Conservation (phyloP, 2,797 vertebrate genomes). For the Falco rusticolus region DNA sequence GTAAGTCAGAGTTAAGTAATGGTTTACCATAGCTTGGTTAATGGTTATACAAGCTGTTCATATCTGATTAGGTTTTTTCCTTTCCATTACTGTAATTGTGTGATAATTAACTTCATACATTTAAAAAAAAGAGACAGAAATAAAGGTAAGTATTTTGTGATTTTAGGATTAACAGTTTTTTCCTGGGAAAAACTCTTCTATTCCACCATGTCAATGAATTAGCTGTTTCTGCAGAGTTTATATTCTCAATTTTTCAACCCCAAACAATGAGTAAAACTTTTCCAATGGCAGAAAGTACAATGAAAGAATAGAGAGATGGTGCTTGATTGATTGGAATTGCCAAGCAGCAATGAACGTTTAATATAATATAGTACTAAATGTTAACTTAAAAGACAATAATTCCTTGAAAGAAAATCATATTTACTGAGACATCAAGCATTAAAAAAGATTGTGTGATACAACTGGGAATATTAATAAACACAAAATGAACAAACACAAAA, state of each 20-base stretch:
- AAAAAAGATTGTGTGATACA: slow-evolving; percentile 11
- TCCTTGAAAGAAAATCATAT: slow-evolving; percentile 48
- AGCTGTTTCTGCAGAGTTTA: not conserved
- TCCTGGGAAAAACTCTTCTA: not conserved
- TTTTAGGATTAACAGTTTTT: slow-evolving; percentile 37
- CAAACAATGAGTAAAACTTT: slow-evolving; percentile 26
- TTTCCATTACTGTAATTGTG: slow-evolving; percentile 68
- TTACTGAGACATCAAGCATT: slow-evolving; percentile 31
- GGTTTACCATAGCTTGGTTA: slow-evolving; percentile 75
- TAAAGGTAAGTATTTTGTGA: slow-evolving; percentile 9
- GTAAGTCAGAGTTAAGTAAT: slow-evolving; percentile 75
- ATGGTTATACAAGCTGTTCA: slow-evolving; percentile 75
- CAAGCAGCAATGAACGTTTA: slow-evolving; percentile 38
- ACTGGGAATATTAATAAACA: slow-evolving; percentile 11
- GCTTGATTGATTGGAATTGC: slow-evolving; percentile 63
- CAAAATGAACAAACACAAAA: not conserved
- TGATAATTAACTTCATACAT: slow-evolving; percentile 72
- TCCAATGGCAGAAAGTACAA: slow-evolving; percentile 1
- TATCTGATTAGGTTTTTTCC: slow-evolving; percentile 72
- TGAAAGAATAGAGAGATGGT: not conserved
- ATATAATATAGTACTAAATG: slow-evolving; percentile 30
- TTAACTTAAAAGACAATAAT: slow-evolving; percentile 35
- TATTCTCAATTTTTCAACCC: slow-evolving; percentile 13
- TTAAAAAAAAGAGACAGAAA: too few relatives aligned
- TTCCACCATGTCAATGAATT: slow-evolving; percentile 38